phyloP scores from a whole-genome alignment of 2,888 invertebrate species.

The Parnassius apollo region DNA sequence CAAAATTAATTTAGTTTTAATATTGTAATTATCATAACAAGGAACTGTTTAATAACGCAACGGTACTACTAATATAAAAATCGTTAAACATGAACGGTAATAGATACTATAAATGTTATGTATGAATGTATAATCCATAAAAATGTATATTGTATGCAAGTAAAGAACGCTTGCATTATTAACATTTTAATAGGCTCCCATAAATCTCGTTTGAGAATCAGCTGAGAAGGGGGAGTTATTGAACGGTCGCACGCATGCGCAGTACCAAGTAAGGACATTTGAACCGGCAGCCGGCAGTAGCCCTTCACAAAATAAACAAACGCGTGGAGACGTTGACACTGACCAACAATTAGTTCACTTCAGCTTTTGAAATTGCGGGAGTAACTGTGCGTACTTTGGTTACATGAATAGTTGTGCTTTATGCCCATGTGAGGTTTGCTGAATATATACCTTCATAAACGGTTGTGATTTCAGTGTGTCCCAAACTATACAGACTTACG shows the following conservation, averaged over 20 bases:
- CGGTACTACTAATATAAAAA: too few relatives aligned
- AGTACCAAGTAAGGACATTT: constrained; percentile 40
- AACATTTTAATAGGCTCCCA: constrained; percentile 6
- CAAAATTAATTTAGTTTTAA: too few relatives aligned
- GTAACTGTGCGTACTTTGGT: constrained; percentile 14
- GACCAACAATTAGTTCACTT: constrained; percentile 48
- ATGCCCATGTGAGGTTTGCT: neutral
- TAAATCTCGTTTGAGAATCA: constrained; percentile 37
- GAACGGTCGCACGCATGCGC: constrained; percentile 73
- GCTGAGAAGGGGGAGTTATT: constrained; percentile 53
- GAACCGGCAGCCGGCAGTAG: constrained; percentile 51
- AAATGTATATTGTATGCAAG: neutral
- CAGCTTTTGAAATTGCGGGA: constrained; percentile 35
- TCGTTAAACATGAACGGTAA: too few relatives aligned
- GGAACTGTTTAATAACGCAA: too few relatives aligned
- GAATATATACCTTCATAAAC: constrained; percentile 1
- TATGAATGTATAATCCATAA: too few relatives aligned
- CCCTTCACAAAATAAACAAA: constrained; percentile 71
- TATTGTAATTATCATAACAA: too few relatives aligned
- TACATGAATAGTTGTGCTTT: neutral
- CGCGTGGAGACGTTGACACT: constrained; percentile 59
- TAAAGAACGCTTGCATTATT: neutral
- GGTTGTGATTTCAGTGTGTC: constrained; percentile 16
- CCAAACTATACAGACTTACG: constrained; percentile 58
- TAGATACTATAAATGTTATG: too few relatives aligned